Evolutionary conservation across 2,888 invertebrate genomes (phyloP).

Genomic region (Biston betularia): DNA sequence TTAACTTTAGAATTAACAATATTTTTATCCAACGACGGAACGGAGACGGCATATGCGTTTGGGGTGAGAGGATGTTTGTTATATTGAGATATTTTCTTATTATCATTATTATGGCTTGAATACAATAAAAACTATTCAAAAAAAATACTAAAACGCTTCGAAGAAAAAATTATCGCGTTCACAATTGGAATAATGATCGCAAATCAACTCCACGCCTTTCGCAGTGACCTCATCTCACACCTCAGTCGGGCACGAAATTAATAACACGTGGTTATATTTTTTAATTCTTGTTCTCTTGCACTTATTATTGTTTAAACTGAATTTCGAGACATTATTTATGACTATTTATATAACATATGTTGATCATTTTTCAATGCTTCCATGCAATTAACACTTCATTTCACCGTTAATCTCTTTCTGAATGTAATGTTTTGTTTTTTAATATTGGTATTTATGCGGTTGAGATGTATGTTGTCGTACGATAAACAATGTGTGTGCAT

Average conservation of each 20-base stretch:
- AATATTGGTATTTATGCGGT: slow-evolving; percentile 58
- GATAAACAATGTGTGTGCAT: slow-evolving; percentile 63
- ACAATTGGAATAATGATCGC: background rate
- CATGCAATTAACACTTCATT: slow-evolving; percentile 86
- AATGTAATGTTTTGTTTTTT: slow-evolving; percentile 67
- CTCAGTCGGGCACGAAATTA: slow-evolving; percentile 81
- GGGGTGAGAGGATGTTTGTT: no score
- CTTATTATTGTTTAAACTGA: slow-evolving; percentile 86
- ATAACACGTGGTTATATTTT: slow-evolving; percentile 81
- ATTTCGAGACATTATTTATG: slow-evolving; percentile 83
- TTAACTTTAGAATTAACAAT: no score
- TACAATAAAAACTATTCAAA: no score
- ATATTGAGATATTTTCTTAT: no score
- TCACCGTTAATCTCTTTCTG: slow-evolving; percentile 79
- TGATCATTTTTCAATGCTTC: slow-evolving; percentile 86
- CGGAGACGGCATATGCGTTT: no score
- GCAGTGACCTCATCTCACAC: slow-evolving; percentile 79
- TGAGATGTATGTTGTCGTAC: slow-evolving; percentile 54
- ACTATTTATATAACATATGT: slow-evolving; percentile 86
- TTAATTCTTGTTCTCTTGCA: slow-evolving; percentile 82
- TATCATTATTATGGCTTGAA: no score
- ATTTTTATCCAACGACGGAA: no score
- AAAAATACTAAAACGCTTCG: no score
- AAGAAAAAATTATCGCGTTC: no score
- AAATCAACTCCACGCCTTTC: slow-evolving; percentile 54